A percentile compares a stretch with the other conserved stretches of the same genome.
Conservation (phyloP, 2,797 vertebrate genomes). For the Rhabdophis nuchalis region DNA sequence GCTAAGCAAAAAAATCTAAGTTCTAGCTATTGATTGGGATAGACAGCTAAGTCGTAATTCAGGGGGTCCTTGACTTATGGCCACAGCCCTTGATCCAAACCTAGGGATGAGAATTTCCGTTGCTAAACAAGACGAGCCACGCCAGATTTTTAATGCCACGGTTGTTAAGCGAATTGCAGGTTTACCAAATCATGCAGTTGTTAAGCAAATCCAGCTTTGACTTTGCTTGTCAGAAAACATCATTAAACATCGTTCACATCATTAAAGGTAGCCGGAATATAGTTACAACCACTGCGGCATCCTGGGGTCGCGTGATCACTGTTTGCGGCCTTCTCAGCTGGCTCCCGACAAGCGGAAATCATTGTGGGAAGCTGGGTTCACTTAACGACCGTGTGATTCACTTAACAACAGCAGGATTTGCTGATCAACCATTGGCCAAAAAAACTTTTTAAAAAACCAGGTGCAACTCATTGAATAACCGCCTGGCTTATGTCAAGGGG, state of each 20-base stretch:
- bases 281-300: neutral
- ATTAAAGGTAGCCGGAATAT: neutral
- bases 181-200: neutral
- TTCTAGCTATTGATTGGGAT: neutral
- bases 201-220: neutral
- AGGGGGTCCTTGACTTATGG: neutral
- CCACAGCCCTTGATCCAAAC: neutral
- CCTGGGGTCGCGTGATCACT: no score
- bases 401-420: neutral
- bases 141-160: neutral
- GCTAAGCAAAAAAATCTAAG: neutral
- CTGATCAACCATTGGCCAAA: neutral
- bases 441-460: neutral
- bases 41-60: neutral
- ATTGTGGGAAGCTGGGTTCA: neutral
- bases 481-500: no score
- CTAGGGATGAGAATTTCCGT: neutral
- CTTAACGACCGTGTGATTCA: neutral
- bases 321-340: neutral
- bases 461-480: neutral
- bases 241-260: no score
- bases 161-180: neutral
- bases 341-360: neutral
- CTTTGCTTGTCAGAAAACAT: no score
- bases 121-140: accelerated